Conservation (phyloP, 2,113 vertebrate genomes). For the Murina feae region DNA sequence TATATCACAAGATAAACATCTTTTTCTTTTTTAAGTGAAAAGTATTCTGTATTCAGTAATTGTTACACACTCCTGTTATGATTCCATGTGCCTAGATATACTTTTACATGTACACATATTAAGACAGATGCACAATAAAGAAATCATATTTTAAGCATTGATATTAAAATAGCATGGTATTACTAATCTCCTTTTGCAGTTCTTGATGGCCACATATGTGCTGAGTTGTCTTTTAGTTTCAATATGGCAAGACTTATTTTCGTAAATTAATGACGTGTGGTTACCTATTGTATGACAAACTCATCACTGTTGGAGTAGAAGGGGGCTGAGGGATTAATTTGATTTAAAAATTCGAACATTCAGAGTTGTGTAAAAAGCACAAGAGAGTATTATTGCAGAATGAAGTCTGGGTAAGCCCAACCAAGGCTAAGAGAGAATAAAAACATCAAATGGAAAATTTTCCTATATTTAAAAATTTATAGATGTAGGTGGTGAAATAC, state of each 20-base stretch:
- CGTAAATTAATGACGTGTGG: constrained; percentile 37
- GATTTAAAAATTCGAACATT: constrained; percentile 54
- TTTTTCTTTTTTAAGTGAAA: background rate
- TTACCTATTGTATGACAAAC: constrained; percentile 3
- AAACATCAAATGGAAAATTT: constrained; percentile 34
- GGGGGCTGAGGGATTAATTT: constrained; percentile 36
- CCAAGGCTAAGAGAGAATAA: background rate
- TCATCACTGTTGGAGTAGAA: background rate
- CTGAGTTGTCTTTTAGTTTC: constrained; percentile 33
- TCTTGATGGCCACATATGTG: background rate
- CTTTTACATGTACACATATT: background rate
- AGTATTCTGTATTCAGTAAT: background rate
- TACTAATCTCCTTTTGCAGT: constrained; percentile 26
- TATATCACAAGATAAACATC: background rate
- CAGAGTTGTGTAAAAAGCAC: constrained; percentile 47
- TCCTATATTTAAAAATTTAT: background rate
- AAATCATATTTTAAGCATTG: constrained; percentile 2
- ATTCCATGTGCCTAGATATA: background rate
- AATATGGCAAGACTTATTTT: constrained; percentile 47
- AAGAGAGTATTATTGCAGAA: constrained; percentile 44
- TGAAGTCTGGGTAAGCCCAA: constrained; percentile 45
- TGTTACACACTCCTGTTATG: background rate
- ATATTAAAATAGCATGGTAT: background rate
- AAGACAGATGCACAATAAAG: background rate
- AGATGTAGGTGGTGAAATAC: background rate